Evolutionary conservation across 2,888 invertebrate species (phyloP).

Genomic region (Elaeidobius kamerunicus): DNA sequence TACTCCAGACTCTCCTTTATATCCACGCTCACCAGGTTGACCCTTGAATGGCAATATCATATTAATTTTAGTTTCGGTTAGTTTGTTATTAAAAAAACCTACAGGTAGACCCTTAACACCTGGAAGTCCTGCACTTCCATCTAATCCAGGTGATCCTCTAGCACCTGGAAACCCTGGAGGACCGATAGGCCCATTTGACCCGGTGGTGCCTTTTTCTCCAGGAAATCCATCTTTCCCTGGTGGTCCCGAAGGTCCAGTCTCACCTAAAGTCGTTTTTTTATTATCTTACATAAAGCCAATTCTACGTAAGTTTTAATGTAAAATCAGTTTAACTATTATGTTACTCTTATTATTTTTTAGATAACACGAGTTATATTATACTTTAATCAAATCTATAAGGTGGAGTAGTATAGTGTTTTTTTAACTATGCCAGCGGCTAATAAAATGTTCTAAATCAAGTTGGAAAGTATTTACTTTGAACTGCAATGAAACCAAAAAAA

Average conservation of each 20-base stretch:
- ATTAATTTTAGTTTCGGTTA: not conserved
- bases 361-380: too few relatives aligned
- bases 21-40: slow-evolving; percentile 72
- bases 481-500: too few relatives aligned
- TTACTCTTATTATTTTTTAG: too few relatives aligned
- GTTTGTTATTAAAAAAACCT: slow-evolving; percentile 38
- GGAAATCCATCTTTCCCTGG: slow-evolving; percentile 78
- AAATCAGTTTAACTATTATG: too few relatives aligned
- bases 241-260: slow-evolving; percentile 69
- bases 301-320: too few relatives aligned
- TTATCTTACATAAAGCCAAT: too few relatives aligned
- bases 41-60: slow-evolving; percentile 55
- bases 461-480: too few relatives aligned
- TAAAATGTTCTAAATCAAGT: too few relatives aligned
- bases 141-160: slow-evolving; percentile 70
- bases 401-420: too few relatives aligned
- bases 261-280: too few relatives aligned
- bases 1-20: slow-evolving; percentile 72
- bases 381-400: too few relatives aligned
- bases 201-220: slow-evolving; percentile 77
- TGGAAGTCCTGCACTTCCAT: slow-evolving; percentile 69
- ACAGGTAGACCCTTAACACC: slow-evolving; percentile 76
- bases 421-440: too few relatives aligned
- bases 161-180: slow-evolving; percentile 82
- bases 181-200: slow-evolving; percentile 68